Evolutionary conservation across 2,888 invertebrate species (phyloP), one percentile per base, ranked within the genome.

Genomic region (Melitaea athalia): DNA sequence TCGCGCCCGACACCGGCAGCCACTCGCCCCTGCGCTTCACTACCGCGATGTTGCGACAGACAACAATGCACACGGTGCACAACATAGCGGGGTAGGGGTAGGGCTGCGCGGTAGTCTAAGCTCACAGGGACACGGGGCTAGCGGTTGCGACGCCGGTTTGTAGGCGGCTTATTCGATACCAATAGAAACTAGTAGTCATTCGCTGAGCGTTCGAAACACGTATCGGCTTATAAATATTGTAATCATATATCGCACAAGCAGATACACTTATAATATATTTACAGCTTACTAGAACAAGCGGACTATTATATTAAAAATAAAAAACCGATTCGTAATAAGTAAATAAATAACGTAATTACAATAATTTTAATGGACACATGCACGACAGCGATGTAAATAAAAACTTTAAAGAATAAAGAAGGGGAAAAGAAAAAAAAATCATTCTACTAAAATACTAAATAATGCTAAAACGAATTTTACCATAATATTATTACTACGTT

Each of bases 1-100:
- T 77, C 77, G 79, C 78, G 71, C 57, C 72, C 63, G 65, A 63
- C 71, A 68, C 65, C 69, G 69, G 71, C 72, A 71, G 73, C 67
- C 71, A 62, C 71, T 63, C 59, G 64, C 60, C 61, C 52, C 55
- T 45, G 69, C 59, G 63, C 45, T 67, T 47, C 43, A 24, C 7
- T 59, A 52, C 69, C 50, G 66, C 57, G 31, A 57, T 59, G 63
- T 63, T 59, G 59, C 38, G 12, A 38, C 47, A 55, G 47, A 45
- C 49, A 59, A n/a, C 45, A 57, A 64, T 43, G 38, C 57, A 57
- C 42, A 42, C 57, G 57, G 57, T 57, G 50, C 52, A 43, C 31
- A 43, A 42, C 33, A 15, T 45, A 47, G 43, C 52, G 59, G 47
- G 59, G 38, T 42, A 59, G 52, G 59, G 57, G 60, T 55, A 47